A percentile compares a stretch with the other conserved stretches of the same genome.
phyloP scores from a whole-genome alignment of 2,888 invertebrate genomes.

The Rotaria sp. region DNA sequence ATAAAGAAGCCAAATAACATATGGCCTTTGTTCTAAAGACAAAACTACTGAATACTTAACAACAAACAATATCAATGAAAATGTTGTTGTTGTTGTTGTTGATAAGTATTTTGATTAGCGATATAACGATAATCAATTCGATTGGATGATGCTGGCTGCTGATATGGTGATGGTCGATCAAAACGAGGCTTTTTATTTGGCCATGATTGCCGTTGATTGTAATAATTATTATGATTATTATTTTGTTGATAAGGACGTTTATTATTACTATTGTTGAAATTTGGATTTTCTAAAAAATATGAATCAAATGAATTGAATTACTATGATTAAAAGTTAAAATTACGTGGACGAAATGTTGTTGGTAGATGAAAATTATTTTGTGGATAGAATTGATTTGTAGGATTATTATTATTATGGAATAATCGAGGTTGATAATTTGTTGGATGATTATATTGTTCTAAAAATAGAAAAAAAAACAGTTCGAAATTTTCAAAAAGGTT shows the following conservation, averaged over 20 bases:
- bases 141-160: background rate
- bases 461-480: background rate
- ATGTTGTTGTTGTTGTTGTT: background rate
- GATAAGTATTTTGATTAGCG: constrained; percentile 10
- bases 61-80: background rate
- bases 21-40: background rate
- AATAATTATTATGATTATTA: constrained; percentile 17
- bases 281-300: background rate
- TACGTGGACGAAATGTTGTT: background rate
- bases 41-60: too few relatives aligned
- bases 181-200: background rate
- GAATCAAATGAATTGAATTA: background rate
- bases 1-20: background rate
- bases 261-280: background rate
- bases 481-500: too few relatives aligned
- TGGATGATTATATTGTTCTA: background rate
- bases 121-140: constrained; percentile 18
- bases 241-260: background rate
- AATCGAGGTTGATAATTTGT: background rate
- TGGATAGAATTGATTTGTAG: background rate
- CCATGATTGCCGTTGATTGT: constrained; percentile 7
- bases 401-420: too few relatives aligned
- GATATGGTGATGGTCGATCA: background rate
- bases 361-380: constrained; percentile 3
- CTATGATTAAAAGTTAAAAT: background rate